A percentile compares a stretch with the other conserved stretches of the same genome.
Evolutionary conservation across 2,113 vertebrate species (phyloP).

Genomic region (Phaetusa simplex): DNA sequence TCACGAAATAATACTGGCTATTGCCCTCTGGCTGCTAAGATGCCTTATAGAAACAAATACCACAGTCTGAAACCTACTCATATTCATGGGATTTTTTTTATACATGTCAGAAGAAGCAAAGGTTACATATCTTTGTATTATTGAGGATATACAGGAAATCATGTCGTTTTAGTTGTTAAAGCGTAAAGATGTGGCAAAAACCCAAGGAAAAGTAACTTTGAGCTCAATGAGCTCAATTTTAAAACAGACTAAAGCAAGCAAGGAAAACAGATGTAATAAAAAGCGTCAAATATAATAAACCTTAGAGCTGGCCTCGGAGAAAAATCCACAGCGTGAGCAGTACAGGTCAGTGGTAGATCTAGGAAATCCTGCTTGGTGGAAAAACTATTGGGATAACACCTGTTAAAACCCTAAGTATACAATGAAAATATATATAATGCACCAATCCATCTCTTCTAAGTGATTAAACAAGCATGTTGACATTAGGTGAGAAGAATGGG

Average conservation of each 20-base stretch:
- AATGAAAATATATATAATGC: neutral
- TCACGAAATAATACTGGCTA: neutral
- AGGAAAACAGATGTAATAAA: neutral
- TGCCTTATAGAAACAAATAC: neutral
- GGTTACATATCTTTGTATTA: neutral
- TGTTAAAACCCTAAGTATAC: neutral
- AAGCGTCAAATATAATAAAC: fast-evolving
- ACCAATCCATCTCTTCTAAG: neutral
- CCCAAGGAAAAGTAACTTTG: neutral
- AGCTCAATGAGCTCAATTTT: neutral
- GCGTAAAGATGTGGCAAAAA: neutral
- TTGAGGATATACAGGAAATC: neutral
- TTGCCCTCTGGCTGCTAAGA: neutral
- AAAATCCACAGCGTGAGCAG: neutral
- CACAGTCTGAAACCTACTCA: neutral
- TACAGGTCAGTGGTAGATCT: neutral
- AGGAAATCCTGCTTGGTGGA: neutral
- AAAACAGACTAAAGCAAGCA: neutral
- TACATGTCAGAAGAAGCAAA: neutral
- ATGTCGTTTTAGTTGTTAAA: neutral
- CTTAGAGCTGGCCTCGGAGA: neutral
- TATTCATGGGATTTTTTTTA: neutral
- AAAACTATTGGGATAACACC: neutral
- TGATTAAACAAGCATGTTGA: neutral
- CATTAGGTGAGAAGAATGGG: neutral